A percentile compares a stretch with the other conserved stretches of the same genome.
phyloP scores from a whole-genome alignment of 2,888 invertebrate genomes.

The Ptychoptera contaminata region DNA sequence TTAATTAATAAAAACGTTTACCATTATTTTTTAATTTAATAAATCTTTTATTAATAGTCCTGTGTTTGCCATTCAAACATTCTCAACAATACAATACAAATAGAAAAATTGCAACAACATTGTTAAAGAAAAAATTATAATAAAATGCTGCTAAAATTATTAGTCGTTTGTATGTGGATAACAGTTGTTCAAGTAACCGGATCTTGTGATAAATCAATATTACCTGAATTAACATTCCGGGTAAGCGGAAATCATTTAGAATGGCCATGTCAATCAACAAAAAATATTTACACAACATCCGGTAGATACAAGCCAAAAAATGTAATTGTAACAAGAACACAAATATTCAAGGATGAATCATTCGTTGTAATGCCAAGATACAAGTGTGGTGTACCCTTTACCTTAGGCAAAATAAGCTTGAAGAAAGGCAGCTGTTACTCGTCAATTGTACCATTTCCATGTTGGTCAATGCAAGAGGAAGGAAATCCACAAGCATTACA shows the following conservation, averaged over 20 bases:
- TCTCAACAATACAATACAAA: too few relatives aligned
- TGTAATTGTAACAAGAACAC: conserved; percentile 43
- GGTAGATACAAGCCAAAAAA: conserved; percentile 42
- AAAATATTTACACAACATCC: conserved; percentile 38
- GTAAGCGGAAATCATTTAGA: conserved; percentile 30
- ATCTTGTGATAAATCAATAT: conserved; percentile 6
- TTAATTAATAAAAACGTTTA: too few relatives aligned
- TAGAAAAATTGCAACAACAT: too few relatives aligned
- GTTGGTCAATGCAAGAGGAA: conserved; percentile 55
- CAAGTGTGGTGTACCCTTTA: conserved; percentile 42
- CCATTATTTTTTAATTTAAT: too few relatives aligned
- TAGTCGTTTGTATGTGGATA: background rate
- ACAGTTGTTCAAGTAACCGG: background rate
- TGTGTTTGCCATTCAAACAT: too few relatives aligned
- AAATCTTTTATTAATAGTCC: too few relatives aligned
- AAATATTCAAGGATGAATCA: conserved; percentile 39
- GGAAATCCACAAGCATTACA: conserved; percentile 50
- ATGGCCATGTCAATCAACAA: conserved; percentile 42
- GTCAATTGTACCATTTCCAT: conserved; percentile 43
- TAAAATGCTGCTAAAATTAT: background rate
- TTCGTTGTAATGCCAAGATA: conserved; percentile 43
- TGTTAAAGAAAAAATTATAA: background rate
- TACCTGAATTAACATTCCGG: conserved; percentile 20
- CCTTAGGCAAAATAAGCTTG: conserved; percentile 38
- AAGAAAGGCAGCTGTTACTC: conserved; percentile 34